Evolutionary conservation across 2,797 vertebrate genomes (phyloP).

Genomic region (Rhincodon typus): DNA sequence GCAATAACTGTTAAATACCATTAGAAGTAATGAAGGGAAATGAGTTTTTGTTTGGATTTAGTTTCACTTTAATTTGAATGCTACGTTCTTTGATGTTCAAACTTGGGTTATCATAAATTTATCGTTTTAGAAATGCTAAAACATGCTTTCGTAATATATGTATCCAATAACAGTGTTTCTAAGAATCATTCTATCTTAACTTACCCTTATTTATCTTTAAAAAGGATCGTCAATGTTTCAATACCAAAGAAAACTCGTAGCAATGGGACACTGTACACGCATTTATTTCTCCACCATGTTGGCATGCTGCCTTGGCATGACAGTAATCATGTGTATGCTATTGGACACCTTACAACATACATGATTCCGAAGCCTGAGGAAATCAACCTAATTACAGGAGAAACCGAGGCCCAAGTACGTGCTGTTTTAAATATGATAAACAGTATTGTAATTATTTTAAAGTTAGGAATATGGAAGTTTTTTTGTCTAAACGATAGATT

Average conservation of each 20-base stretch:
- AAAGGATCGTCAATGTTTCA: constrained; percentile 77
- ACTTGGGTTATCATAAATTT: not conserved
- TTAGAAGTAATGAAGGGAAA: not conserved
- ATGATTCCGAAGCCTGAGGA: constrained; percentile 67
- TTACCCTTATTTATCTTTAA: constrained; percentile 42
- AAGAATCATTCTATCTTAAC: not conserved
- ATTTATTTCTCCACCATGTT: constrained; percentile 81
- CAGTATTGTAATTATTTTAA: not conserved
- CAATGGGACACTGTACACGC: constrained; percentile 79
- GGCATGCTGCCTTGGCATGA: constrained; percentile 82
- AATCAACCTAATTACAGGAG: constrained; percentile 79
- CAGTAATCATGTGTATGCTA: constrained; percentile 75
- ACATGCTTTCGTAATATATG: not conserved
- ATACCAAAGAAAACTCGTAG: constrained; percentile 77
- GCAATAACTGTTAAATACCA: not conserved
- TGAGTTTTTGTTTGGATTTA: not conserved
- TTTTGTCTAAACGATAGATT: not conserved
- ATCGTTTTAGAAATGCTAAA: not conserved
- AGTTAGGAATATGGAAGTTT: too few relatives aligned
- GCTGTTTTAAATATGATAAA: not conserved
- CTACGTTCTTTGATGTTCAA: not conserved
- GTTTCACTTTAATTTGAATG: not conserved
- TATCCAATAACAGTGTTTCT: not conserved
- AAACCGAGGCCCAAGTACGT: constrained; percentile 68
- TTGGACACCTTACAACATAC: constrained; percentile 79